These are phyloP conservation scores for Gordius sp. DNA, from an alignment of 2,888 invertebrate species.

Conservation along the genomic window DNA sequence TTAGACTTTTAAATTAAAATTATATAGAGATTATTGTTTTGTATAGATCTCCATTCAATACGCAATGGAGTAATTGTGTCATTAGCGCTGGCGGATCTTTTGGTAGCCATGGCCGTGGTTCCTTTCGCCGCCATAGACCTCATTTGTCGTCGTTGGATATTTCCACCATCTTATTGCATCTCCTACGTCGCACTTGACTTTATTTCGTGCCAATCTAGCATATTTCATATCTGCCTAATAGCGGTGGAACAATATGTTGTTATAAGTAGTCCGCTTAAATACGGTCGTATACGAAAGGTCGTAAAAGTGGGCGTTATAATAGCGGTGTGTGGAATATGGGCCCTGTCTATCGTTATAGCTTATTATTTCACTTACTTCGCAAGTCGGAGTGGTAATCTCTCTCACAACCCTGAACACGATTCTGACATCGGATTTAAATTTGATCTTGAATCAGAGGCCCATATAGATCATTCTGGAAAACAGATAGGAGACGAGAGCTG, in stretches of 20 bases:
- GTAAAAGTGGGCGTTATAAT: background rate
- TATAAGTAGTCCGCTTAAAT: background rate
- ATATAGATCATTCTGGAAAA: too few relatives aligned
- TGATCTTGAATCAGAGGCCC: too few relatives aligned
- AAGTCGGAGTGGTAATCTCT: too few relatives aligned
- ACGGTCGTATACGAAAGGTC: background rate
- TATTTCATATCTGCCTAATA: conserved; percentile 12
- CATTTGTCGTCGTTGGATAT: conserved; percentile 3
- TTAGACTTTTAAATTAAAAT: too few relatives aligned
- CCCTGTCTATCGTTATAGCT: background rate
- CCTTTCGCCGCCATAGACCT: conserved; percentile 15
- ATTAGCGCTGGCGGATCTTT: conserved; percentile 3
- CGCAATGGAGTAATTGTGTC: conserved; percentile 4
- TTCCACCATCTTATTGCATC: background rate
- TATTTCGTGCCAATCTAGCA: conserved; percentile 9
- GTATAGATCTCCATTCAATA: background rate
- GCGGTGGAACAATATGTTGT: conserved; percentile 10
- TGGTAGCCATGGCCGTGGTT: conserved; percentile 7
- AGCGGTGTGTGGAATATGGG: background rate
- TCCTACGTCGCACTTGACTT: conserved; percentile 4
- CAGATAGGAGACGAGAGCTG: background rate
- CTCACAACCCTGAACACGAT: too few relatives aligned
- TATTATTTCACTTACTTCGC: conserved; percentile 2
- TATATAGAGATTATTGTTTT: too few relatives aligned
- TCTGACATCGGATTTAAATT: too few relatives aligned